Evolutionary conservation across 2,888 invertebrate genomes (phyloP).

Genomic region (Scaptomyza reducta): DNA sequence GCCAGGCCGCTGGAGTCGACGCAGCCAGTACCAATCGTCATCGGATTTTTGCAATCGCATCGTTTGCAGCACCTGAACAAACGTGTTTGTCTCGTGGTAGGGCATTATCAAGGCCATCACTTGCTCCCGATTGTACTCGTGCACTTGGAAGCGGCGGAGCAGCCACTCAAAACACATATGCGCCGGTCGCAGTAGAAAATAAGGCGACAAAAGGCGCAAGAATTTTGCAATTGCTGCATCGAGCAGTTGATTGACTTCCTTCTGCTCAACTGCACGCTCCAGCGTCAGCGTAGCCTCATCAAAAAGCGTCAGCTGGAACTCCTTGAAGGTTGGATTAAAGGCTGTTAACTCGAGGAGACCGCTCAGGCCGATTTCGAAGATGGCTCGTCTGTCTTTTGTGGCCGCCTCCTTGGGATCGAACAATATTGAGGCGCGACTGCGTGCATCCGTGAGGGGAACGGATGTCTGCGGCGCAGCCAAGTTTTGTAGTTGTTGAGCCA

Average conservation of each 20-base stretch:
- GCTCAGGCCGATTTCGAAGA: conserved; percentile 93
- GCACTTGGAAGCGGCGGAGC: conserved; percentile 93
- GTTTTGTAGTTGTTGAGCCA: conserved; percentile 91
- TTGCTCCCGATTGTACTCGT: conserved; percentile 93
- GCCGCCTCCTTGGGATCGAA: conserved; percentile 97
- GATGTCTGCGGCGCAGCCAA: conserved; percentile 92
- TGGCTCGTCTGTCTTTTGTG: conserved; percentile 91
- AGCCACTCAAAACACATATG: conserved; percentile 98
- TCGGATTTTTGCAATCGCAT: conserved; percentile 86
- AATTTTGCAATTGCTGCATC: conserved; percentile 91
- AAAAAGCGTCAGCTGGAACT: conserved; percentile 91
- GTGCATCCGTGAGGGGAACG: conserved; percentile 87
- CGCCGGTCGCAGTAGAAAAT: conserved; percentile 91
- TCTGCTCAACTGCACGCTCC: conserved; percentile 91
- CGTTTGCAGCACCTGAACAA: conserved; percentile 92
- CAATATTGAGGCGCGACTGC: conserved; percentile 91
- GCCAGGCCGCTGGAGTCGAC: conserved; percentile 90
- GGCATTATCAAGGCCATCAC: conserved; percentile 93
- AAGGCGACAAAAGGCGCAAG: conserved; percentile 92
- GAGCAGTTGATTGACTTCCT: conserved; percentile 90
- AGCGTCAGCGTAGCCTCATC: conserved; percentile 90
- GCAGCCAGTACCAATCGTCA: conserved; percentile 90
- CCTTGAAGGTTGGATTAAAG: conserved; percentile 89
- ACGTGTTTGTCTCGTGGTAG: conserved; percentile 96
- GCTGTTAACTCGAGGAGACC: conserved; percentile 93